These are phyloP conservation scores for zebrafish (Danio rerio) DNA, from an alignment of 2,113 vertebrate species.

Conservation along the genomic window DNA sequence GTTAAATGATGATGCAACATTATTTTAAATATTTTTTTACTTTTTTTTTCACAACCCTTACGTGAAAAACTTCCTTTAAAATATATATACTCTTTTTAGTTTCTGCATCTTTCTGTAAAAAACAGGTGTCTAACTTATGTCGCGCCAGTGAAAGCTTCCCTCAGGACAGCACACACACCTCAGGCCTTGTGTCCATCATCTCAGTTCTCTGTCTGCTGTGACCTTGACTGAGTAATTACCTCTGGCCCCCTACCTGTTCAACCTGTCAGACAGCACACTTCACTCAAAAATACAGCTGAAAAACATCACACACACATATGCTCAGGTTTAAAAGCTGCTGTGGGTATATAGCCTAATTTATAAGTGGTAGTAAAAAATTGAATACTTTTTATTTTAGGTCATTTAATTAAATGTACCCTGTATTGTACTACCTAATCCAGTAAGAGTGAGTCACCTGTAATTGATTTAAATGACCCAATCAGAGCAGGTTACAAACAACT, in stretches of 20 bases:
- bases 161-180: conserved; percentile 15
- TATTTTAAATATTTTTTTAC: too few species aligned
- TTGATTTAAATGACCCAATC: too few species aligned
- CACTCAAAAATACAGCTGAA: conserved; percentile 33
- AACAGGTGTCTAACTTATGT: background rate
- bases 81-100: background rate
- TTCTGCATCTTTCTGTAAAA: background rate
- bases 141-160: background rate
- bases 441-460: too few species aligned
- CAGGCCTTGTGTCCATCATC: background rate
- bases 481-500: too few species aligned
- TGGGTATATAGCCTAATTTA: too few species aligned
- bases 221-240: conserved; percentile 51
- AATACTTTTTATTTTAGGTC: too few species aligned
- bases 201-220: background rate
- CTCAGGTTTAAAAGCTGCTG: background rate
- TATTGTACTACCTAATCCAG: too few species aligned
- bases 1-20: too few species aligned
- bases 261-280: conserved; percentile 35
- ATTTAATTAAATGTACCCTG: too few species aligned
- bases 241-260: conserved; percentile 36
- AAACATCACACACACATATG: background rate
- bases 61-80: too few species aligned
- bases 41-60: too few species aligned
- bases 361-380: too few species aligned